Percentiles rank a stretch among this genome's conserved stretches.
These are phyloP conservation scores for Plecturocebus donacophilus DNA, from an alignment of 2,113 vertebrate genomes.

Conservation along the genomic window DNA sequence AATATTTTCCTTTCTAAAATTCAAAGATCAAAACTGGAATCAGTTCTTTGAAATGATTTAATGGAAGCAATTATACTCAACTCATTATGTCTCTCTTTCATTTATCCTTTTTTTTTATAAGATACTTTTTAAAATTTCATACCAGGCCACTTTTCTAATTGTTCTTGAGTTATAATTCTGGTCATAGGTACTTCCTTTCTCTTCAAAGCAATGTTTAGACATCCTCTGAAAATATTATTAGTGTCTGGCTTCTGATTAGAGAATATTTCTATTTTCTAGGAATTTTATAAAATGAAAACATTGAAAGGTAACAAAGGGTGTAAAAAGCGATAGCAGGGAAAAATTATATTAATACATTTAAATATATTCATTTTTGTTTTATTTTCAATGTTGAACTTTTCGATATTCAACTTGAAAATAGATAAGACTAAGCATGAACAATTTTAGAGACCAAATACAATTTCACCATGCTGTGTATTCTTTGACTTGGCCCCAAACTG, in stretches of 20 bases:
- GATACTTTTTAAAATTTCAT: background rate
- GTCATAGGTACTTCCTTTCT: background rate
- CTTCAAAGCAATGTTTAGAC: background rate
- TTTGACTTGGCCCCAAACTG: background rate
- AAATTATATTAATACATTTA: background rate
- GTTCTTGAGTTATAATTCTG: background rate
- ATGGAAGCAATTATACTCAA: background rate
- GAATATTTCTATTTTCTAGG: background rate
- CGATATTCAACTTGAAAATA: background rate
- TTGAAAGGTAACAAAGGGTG: background rate
- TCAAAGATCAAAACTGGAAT: constrained; percentile 35
- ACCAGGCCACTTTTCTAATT: background rate
- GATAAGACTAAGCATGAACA: background rate
- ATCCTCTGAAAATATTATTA: background rate
- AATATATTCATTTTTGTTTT: background rate
- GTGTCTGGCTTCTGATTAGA: background rate
- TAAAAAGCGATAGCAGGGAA: background rate
- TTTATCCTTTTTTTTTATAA: background rate
- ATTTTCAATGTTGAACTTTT: background rate
- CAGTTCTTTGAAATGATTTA: constrained; percentile 49
- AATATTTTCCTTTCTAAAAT: constrained; percentile 1
- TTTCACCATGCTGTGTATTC: background rate
- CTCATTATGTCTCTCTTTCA: background rate
- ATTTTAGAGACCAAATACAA: background rate
- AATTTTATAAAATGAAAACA: background rate